These are phyloP conservation scores for Ecdyonurus torrentis DNA, from an alignment of 2,888 invertebrate species.

Conservation along the genomic window DNA sequence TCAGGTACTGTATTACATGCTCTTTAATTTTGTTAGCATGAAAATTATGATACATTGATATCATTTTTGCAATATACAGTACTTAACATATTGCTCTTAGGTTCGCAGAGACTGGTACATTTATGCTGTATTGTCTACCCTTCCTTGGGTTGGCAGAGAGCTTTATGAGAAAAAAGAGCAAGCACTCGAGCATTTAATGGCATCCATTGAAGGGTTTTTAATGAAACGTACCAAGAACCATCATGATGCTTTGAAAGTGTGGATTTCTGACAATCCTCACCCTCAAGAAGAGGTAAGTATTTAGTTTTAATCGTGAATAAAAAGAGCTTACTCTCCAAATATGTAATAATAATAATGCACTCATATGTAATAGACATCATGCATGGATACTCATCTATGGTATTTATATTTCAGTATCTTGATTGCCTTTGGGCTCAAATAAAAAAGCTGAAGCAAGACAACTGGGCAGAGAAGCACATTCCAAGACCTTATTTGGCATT, in stretches of 20 bases:
- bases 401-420: slow-evolving; percentile 41
- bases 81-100: no score
- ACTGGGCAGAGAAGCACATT: slow-evolving; percentile 96
- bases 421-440: slow-evolving; percentile 95
- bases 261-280: slow-evolving; percentile 88
- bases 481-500: slow-evolving; percentile 89
- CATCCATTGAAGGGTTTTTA: slow-evolving; percentile 81
- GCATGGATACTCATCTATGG: no score
- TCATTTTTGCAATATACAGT: no score
- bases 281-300: slow-evolving; percentile 61
- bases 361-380: no score
- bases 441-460: slow-evolving; percentile 76
- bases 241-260: slow-evolving; percentile 80
- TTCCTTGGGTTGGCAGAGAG: slow-evolving; percentile 94
- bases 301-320: neutral
- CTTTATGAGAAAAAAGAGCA: slow-evolving; percentile 92
- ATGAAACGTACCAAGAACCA: slow-evolving; percentile 88
- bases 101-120: slow-evolving; percentile 42
- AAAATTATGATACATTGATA: no score
- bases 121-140: slow-evolving; percentile 69
- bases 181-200: slow-evolving; percentile 74
- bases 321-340: no score
- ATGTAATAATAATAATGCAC: no score
- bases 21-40: no score
- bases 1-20: slow-evolving; percentile 47